These are phyloP conservation scores for Trichonephila clavata DNA, from an alignment of 1,140 invertebrate species.

Conservation along the genomic window DNA sequence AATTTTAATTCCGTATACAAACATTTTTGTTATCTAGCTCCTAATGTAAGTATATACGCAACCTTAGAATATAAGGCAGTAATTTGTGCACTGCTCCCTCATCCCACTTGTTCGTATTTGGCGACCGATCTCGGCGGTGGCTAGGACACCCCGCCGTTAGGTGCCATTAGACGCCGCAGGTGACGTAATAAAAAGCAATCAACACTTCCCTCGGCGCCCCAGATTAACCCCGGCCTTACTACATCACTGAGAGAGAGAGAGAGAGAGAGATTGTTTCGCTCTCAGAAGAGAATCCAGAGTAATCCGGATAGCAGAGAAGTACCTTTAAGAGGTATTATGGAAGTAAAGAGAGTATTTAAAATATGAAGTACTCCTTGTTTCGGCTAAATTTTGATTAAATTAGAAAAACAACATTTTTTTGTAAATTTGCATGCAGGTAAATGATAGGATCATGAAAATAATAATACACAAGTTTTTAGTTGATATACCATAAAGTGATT, in stretches of 20 bases:
- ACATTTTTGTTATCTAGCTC: too few relatives aligned
- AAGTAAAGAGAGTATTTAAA: too few relatives aligned
- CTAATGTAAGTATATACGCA: neutral
- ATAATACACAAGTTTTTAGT: too few relatives aligned
- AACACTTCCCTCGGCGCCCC: slow-evolving; percentile 8
- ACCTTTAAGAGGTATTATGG: too few relatives aligned
- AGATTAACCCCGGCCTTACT: neutral
- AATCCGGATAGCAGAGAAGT: neutral
- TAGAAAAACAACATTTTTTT: too few relatives aligned
- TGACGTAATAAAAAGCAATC: slow-evolving; percentile 37
- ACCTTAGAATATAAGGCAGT: neutral
- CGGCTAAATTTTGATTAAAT: too few relatives aligned
- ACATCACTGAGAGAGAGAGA: neutral
- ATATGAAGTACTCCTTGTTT: too few relatives aligned
- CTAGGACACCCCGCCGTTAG: neutral
- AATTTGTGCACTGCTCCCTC: neutral
- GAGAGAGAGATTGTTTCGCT: neutral
- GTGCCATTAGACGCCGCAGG: slow-evolving; percentile 28
- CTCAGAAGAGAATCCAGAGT: neutral
- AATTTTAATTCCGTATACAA: too few relatives aligned
- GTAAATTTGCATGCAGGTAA: too few relatives aligned
- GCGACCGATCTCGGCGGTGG: neutral
- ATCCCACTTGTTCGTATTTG: neutral
- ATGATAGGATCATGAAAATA: too few relatives aligned
- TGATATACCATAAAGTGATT: too few relatives aligned